Base-by-base conservation (phyloP, 2,113 vertebrate species). In the Poeciliopsis occidentalis region DNA sequence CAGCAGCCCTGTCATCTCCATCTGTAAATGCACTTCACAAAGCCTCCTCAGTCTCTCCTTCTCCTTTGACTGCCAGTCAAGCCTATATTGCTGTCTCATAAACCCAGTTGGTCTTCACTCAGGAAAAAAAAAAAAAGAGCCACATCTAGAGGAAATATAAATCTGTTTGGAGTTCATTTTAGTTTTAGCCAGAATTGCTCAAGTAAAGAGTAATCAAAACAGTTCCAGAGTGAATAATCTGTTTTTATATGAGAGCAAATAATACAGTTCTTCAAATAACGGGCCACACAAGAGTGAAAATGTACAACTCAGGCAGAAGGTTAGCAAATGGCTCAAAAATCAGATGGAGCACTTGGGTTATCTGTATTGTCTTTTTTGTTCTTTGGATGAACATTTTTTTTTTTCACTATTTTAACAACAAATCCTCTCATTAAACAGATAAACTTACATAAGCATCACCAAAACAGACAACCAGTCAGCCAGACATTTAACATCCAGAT, bases 1-100 rank as follows among this genome's bases (percentile, higher is more conserved):
- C 87, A 76, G 73, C 82, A 72, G 79, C 64, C 47, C 88, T 84
- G 90, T 85, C 88, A 87, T 86, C 87, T 86, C 84, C 85, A 85
- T 85, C 86, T 88, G 82, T 82, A 87, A 89, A 90, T 89, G 83
- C 86, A 79, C 85, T 85, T 84, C 73, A 73, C 67, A 67, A 64
- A 72, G 51, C n/a, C 69, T 65, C 66, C 73, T 69, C 72, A 30
- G 27, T 73, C 75, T 66, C 71, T 66, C 61, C 67, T 44, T 34
- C 64, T 62, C 66, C 72, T 80, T 62, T 30, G 54, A 62, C 71
- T 88, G 82, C 85, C 85, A 84, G 72, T 91, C 84, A 86, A 76
- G 79, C 77, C 78, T 67, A 54, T 70, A 41, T 71, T 76, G 80
- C 64, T 70, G 64, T 74, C 70, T 73, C 73, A 69, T 60, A 80